These are phyloP conservation scores for Herminia tarsipennalis DNA, from an alignment of 2,888 invertebrate species.

Conservation along the genomic window DNA sequence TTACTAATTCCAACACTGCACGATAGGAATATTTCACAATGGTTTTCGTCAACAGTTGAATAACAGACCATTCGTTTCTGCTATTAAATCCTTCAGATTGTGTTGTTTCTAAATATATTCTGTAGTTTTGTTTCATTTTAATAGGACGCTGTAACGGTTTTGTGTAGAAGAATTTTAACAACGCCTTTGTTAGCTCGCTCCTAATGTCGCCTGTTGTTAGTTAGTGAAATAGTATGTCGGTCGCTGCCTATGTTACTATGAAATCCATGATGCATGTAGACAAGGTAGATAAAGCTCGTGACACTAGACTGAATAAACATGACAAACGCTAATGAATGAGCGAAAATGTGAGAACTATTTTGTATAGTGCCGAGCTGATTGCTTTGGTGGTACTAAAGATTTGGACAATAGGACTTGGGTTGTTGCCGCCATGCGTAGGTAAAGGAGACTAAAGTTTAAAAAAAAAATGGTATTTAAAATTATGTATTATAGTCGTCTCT, in stretches of 20 bases:
- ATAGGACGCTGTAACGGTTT: conserved; percentile 61
- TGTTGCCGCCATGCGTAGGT: too few species aligned
- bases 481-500: too few species aligned
- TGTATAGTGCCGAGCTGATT: too few species aligned
- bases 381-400: too few species aligned
- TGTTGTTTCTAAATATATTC: conserved; percentile 32
- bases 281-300: not conserved
- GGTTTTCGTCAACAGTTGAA: conserved; percentile 7
- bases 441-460: too few species aligned
- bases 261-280: conserved; percentile 1
- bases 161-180: conserved; percentile 78
- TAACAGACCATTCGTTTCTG: conserved; percentile 18
- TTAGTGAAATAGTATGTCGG: conserved; percentile 38
- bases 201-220: conserved; percentile 50
- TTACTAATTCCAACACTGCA: conserved; percentile 14
- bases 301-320: not conserved
- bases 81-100: conserved; percentile 23
- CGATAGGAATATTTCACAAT: conserved; percentile 17
- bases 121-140: conserved; percentile 67
- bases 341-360: too few species aligned
- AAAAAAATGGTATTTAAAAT: too few species aligned
- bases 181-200: conserved; percentile 70
- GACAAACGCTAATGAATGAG: not conserved
- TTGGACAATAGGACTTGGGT: too few species aligned
- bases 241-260: conserved; percentile 19